Conservation (phyloP, 2,797 vertebrate species). For the Rallus crepitans region DNA sequence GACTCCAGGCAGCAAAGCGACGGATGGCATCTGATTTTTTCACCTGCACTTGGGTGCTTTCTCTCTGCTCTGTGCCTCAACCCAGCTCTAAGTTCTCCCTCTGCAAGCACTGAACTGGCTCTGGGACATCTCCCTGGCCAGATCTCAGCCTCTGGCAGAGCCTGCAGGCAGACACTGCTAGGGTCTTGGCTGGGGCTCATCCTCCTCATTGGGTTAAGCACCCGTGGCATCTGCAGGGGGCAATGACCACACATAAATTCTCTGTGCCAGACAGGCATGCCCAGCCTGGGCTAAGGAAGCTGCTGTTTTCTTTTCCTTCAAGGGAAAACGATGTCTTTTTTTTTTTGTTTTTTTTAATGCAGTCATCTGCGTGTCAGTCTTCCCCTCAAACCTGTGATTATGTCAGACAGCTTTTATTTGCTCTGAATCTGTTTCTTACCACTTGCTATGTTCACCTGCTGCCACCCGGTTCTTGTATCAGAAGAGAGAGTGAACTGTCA, state of each 20-base stretch:
- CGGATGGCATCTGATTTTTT: neutral
- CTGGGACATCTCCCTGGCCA: neutral
- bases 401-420: neutral
- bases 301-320: neutral
- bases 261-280: neutral
- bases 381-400: neutral
- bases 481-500: neutral
- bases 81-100: neutral
- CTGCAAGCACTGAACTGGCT: neutral
- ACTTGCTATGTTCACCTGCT: conserved; percentile 12
- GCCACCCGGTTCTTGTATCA: neutral
- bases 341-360: neutral
- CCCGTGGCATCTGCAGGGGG: neutral
- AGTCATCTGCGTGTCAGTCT: neutral
- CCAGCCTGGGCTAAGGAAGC: neutral
- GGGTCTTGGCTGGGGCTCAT: neutral
- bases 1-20: rapidly evolving
- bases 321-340: neutral
- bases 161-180: neutral
- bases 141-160: neutral
- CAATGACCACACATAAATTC: neutral
- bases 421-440: neutral
- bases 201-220: neutral
- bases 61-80: neutral
- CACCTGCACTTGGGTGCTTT: neutral